A percentile compares a stretch with the other conserved stretches of the same genome.
These are phyloP conservation scores for Drosophila azteca DNA, from an alignment of 1,140 invertebrate genomes.

Conservation along the genomic window DNA sequence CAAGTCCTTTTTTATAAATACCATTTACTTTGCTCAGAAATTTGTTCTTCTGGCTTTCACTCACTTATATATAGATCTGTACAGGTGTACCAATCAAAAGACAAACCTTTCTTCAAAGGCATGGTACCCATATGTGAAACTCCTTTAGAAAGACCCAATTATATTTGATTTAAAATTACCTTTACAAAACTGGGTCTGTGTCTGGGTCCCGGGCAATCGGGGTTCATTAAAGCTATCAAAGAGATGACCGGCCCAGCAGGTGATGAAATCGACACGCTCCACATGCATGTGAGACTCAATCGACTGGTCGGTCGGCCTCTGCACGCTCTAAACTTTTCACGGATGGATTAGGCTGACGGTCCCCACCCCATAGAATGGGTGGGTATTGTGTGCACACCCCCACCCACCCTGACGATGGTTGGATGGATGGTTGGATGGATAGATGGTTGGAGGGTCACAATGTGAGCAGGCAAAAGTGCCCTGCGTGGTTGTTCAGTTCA, in stretches of 20 bases:
- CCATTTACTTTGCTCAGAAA: too few relatives aligned
- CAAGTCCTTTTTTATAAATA: too few relatives aligned
- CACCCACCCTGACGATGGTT: not conserved
- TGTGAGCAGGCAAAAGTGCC: slow-evolving; percentile 41
- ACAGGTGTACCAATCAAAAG: too few relatives aligned
- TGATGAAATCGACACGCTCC: slow-evolving; percentile 34
- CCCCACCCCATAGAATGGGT: slow-evolving; percentile 2
- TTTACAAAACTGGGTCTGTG: not conserved
- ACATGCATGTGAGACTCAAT: slow-evolving; percentile 21
- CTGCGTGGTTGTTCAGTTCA: slow-evolving; percentile 63
- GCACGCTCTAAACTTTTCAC: slow-evolving; percentile 25
- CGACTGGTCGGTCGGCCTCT: not conserved
- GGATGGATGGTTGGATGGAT: slow-evolving; percentile 1
- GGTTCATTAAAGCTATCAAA: slow-evolving; percentile 34
- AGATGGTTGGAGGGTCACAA: not conserved
- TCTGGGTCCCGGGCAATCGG: slow-evolving; percentile 24
- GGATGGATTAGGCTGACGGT: not conserved
- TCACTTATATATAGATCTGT: too few relatives aligned
- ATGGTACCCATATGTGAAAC: too few relatives aligned
- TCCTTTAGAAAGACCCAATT: not conserved
- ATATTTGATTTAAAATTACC: slow-evolving; percentile 22
- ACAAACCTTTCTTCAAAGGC: too few relatives aligned
- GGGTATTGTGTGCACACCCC: too few relatives aligned
- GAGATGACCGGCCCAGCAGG: slow-evolving; percentile 64
- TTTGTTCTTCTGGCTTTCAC: too few relatives aligned